phyloP scores from a whole-genome alignment of 2,797 vertebrate genomes.

The Atherinosoma microstoma region DNA sequence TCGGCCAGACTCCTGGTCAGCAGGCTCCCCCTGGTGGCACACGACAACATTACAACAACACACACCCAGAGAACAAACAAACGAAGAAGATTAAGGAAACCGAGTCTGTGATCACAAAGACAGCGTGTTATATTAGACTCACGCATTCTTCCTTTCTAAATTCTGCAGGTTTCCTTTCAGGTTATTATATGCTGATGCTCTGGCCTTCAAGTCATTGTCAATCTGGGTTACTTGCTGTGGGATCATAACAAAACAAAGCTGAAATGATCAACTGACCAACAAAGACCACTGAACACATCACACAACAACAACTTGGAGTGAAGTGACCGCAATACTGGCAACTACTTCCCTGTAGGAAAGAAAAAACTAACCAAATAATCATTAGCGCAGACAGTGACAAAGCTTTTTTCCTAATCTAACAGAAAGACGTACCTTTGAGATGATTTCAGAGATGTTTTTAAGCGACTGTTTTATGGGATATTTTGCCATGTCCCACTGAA shows the following conservation, averaged over 20 bases:
- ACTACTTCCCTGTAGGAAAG: neutral
- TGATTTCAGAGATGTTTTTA: slow-evolving; percentile 99
- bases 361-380: neutral
- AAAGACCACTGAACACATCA: neutral
- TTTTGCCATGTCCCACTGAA: slow-evolving; percentile 99
- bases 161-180: slow-evolving; percentile 98
- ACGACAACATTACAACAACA: slow-evolving; percentile 30
- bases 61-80: neutral
- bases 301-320: neutral
- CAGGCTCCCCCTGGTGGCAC: slow-evolving; percentile 90
- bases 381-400: neutral
- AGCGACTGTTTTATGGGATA: slow-evolving; percentile 98
- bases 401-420: neutral
- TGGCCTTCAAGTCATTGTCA: slow-evolving; percentile 96
- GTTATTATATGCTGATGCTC: slow-evolving; percentile 97
- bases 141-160: slow-evolving; percentile 97
- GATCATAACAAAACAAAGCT: neutral
- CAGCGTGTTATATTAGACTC: slow-evolving; percentile 68
- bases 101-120: neutral
- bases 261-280: neutral
- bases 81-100: neutral
- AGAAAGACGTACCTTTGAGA: slow-evolving; percentile 87
- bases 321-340: too few species aligned
- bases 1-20: slow-evolving; percentile 96
- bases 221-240: slow-evolving; percentile 95